A percentile compares a stretch with the other conserved stretches of the same genome.
Evolutionary conservation across 1,140 invertebrate genomes (phyloP).

Genomic region (Augochlora pura): DNA sequence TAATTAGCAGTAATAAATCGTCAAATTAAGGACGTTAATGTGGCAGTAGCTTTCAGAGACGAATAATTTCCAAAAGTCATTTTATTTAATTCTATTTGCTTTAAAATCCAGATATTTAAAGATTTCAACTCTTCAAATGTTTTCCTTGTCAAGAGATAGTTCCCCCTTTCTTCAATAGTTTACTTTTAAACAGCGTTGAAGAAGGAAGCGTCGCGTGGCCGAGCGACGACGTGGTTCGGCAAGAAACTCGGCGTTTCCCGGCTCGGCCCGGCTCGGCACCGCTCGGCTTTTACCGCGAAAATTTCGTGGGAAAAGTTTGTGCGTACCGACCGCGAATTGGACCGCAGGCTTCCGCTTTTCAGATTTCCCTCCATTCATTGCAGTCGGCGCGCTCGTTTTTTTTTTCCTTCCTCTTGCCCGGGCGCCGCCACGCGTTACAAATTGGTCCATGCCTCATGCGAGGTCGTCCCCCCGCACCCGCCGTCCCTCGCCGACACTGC

Average conservation of each 20-base stretch:
- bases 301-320: conserved; percentile 35
- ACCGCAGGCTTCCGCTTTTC: conserved; percentile 28
- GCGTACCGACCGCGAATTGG: conserved; percentile 30
- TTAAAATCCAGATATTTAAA: no score
- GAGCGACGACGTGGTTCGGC: conserved; percentile 6
- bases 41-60: no score
- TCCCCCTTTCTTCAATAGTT: not conserved
- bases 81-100: no score
- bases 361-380: conserved; percentile 38
- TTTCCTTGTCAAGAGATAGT: not conserved
- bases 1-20: no score
- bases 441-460: conserved; percentile 74
- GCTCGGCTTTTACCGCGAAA: not conserved
- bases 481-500: no score
- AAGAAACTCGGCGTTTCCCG: conserved; percentile 41
- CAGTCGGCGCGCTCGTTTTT: conserved; percentile 18
- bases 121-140: not conserved
- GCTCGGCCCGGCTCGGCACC: no score
- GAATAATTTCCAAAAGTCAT: no score
- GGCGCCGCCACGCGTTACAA: conserved; percentile 68
- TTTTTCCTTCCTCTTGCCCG: conserved; percentile 1
- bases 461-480: conserved; percentile 59
- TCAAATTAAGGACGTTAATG: no score
- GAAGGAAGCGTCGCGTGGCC: not conserved
- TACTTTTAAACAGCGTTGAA: not conserved